Base-by-base conservation (phyloP, 2,797 vertebrate species). In the Pseudochromis fuscus region DNA sequence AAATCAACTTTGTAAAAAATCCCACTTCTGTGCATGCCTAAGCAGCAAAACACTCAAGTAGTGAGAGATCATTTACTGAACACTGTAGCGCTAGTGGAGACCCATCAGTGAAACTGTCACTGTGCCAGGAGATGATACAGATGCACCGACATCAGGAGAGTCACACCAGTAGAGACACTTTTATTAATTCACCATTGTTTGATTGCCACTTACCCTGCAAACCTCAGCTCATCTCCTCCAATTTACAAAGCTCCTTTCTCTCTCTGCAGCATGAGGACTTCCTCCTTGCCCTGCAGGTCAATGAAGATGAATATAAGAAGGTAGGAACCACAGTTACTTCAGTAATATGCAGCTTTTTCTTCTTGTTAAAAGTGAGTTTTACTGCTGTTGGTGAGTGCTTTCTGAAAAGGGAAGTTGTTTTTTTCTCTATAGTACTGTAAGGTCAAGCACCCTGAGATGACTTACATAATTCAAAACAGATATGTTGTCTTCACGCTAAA, bases 271-370 rank as follows among this genome's bases (percentile, higher is more conserved):
- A 98, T 5, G 97, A 97, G 88, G 97, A 99, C 87, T 98, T 98
- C 77, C 93, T 98, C 27, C 92, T 99, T 84, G 97, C 97, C 79
- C 93, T 98, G 81, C 97, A 98, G 87, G 96, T 99, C 92, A 99
- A 99, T 35, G 97, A 98, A 87, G 97, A 98, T 67, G 96, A 99
- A 75, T 99, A 99, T 90, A 96, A 98, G 83, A 96, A 95, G 95
- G 97, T 97, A 92, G 72, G 90, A 57, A 11, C 27, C 19, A n/a
- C 19, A 40, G n/a, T 61, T 2, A 27, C 4, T 16, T 50, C 4
- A 5, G n/a, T n/a, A n/a, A n/a, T n/a, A n/a, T n/a, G n/a, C n/a
- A n/a, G n/a, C n/a, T n/a, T n/a, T n/a, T n/a, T n/a, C n/a, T n/a
- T n/a, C n/a, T n/a, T n/a, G n/a, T n/a, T n/a, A n/a, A n/a, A n/a